Evolutionary conservation across 2,888 invertebrate species (phyloP), one percentile per base, ranked within the genome.

Genomic region (Parapristionchus giblindavisi): DNA sequence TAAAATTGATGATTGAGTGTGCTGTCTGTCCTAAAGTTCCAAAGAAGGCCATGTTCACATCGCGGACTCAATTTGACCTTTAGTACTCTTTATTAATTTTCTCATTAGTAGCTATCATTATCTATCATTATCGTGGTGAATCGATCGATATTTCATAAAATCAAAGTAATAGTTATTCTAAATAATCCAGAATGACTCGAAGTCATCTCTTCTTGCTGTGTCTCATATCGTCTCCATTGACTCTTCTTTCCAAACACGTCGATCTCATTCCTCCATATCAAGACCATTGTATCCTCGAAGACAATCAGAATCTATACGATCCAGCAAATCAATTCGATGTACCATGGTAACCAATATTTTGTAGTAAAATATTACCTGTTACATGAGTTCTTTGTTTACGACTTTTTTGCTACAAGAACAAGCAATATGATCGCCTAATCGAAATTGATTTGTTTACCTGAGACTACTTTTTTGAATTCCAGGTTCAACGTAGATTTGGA

Each of bases 401-500:
- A 17, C n/a, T 34, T 24, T 52, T 52, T 52, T 52, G 21, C 17
- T 24, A 52, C 52, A 52, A 8, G 52, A 6, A 14, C n/a, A n/a
- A 17, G 54, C 24, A n/a, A n/a, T 54, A 8, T 54, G 21, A 54
- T 32, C 6, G 58, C 32, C 6, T 4, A 29, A 27, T 58, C 14
- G 38, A 61, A 61, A 36, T 8, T 54, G n/a, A 54, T 8, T 54
- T 2, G 27, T 3, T 54, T 54, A n/a, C 2, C 0, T 6, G 27
- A 27, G 14, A 38, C 38, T 11, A n/a, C n/a, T 70, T 5, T 29
- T 48, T 21, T n/a, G n/a, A n/a, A n/a, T 61, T 78, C 24, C 75
- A 83, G 83, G 85, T 87, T 79, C 80, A 80, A 80, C 32, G 79
- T 87, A 36, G 82, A 87, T 76, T 78, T 87, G 60, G 87, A 87